Evolutionary conservation across 2,888 invertebrate genomes (phyloP).

Genomic region (Peribatodes rhomboidaria): DNA sequence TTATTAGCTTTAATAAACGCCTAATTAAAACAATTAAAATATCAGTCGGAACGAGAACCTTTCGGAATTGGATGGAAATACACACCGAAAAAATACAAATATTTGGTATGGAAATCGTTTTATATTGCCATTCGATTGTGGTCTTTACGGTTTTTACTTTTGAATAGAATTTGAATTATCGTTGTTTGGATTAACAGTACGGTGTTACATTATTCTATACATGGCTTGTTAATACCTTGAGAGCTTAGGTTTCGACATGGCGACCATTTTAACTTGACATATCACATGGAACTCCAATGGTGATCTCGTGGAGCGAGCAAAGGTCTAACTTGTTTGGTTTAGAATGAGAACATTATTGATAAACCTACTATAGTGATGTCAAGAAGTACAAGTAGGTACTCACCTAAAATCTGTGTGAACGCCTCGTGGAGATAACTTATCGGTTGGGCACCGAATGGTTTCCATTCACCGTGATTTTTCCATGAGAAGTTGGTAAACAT

Average conservation of each 20-base stretch:
- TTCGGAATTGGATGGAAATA: constrained; percentile 40
- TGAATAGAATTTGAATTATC: constrained; percentile 18
- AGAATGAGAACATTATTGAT: constrained; percentile 31
- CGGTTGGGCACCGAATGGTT: constrained; percentile 44
- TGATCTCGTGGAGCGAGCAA: neutral
- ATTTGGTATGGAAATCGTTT: constrained; percentile 25
- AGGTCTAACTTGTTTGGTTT: constrained; percentile 18
- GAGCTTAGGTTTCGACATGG: constrained; percentile 63
- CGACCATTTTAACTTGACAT: constrained; percentile 49
- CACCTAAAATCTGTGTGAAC: constrained; percentile 36
- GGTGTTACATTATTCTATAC: constrained; percentile 29
- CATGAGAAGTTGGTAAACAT: constrained; percentile 18
- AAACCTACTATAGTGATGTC: constrained; percentile 17
- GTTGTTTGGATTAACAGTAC: constrained; percentile 1
- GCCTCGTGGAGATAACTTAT: constrained; percentile 47
- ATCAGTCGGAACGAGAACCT: constrained; percentile 39
- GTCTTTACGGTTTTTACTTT: constrained; percentile 9
- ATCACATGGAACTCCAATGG: constrained; percentile 12
- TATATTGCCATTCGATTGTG: constrained; percentile 7
- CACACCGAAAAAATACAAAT: constrained; percentile 27
- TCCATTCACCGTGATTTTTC: constrained; percentile 29
- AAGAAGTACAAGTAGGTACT: constrained; percentile 32
- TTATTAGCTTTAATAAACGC: constrained; percentile 35
- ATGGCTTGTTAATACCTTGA: constrained; percentile 57
- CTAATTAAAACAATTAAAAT: constrained; percentile 38